A percentile compares a stretch with the other conserved stretches of the same genome.
phyloP scores from a whole-genome alignment of 2,113 vertebrate genomes.

The Platysteira castanea region DNA sequence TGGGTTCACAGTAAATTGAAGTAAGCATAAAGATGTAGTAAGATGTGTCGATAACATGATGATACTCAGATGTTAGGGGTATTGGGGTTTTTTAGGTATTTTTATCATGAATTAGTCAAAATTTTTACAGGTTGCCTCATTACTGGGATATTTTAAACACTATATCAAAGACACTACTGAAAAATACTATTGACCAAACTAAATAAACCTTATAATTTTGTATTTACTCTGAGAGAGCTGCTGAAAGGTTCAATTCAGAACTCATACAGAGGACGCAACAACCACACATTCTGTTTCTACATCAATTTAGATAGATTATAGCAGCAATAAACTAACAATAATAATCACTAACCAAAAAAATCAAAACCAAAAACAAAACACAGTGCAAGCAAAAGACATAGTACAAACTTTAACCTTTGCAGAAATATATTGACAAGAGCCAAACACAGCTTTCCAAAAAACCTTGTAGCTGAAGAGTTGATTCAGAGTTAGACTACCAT shows the following conservation, averaged over 20 bases:
- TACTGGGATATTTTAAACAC: background rate
- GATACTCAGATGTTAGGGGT: background rate
- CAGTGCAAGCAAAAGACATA: background rate
- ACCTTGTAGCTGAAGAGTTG: background rate
- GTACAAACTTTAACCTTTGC: background rate
- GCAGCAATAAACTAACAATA: background rate
- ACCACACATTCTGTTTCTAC: background rate
- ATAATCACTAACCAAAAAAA: background rate
- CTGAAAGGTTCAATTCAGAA: background rate
- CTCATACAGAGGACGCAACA: background rate
- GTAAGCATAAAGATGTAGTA: background rate
- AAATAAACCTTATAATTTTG: background rate
- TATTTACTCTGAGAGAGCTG: background rate
- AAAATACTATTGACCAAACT: background rate
- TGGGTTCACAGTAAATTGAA: background rate
- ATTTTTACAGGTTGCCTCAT: background rate
- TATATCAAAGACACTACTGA: background rate
- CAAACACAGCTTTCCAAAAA: background rate
- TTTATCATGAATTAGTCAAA: background rate
- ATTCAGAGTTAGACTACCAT: background rate
- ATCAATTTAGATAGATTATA: background rate
- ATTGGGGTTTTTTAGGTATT: background rate
- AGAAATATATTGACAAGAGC: background rate
- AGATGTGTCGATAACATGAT: background rate
- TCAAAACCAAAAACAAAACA: fast-evolving